These are phyloP conservation scores for Epinotia nisella DNA, from an alignment of 2,888 invertebrate species.

Conservation along the genomic window DNA sequence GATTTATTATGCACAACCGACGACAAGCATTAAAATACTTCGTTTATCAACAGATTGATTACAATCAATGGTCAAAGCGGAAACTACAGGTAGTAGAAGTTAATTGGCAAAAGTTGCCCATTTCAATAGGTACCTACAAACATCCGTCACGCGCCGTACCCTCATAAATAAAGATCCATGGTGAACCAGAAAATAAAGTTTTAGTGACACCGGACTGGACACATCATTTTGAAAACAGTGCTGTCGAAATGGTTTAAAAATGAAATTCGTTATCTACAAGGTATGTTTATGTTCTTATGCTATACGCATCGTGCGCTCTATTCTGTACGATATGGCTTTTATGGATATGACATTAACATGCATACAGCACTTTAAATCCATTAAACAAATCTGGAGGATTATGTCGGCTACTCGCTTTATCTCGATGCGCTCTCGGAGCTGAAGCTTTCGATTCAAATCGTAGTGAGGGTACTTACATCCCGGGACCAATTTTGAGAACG, in stretches of 20 bases:
- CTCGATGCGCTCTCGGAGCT: constrained; percentile 54
- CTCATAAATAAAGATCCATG: constrained; percentile 48
- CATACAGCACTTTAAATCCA: constrained; percentile 74
- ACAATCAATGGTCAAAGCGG: constrained; percentile 48
- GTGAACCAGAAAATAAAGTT: constrained; percentile 47
- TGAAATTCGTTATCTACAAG: constrained; percentile 32
- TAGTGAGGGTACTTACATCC: constrained; percentile 54
- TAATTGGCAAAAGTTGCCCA: constrained; percentile 52
- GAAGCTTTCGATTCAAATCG: constrained; percentile 60
- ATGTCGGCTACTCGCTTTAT: constrained; percentile 64
- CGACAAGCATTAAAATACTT: neutral
- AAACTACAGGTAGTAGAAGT: constrained; percentile 49
- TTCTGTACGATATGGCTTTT: constrained; percentile 52
- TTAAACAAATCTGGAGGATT: constrained; percentile 73
- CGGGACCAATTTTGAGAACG: neutral
- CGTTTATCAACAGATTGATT: constrained; percentile 26
- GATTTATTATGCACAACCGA: neutral
- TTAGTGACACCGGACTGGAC: constrained; percentile 44
- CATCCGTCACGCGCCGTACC: constrained; percentile 53
- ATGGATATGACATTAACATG: constrained; percentile 71
- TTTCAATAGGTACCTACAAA: constrained; percentile 47
- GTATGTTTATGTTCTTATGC: constrained; percentile 36
- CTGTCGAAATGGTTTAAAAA: constrained; percentile 34
- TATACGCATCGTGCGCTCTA: constrained; percentile 37
- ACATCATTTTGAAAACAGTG: constrained; percentile 35